Base-by-base conservation (phyloP, 2,113 vertebrate species). In the Tricholaema leucomelas region DNA sequence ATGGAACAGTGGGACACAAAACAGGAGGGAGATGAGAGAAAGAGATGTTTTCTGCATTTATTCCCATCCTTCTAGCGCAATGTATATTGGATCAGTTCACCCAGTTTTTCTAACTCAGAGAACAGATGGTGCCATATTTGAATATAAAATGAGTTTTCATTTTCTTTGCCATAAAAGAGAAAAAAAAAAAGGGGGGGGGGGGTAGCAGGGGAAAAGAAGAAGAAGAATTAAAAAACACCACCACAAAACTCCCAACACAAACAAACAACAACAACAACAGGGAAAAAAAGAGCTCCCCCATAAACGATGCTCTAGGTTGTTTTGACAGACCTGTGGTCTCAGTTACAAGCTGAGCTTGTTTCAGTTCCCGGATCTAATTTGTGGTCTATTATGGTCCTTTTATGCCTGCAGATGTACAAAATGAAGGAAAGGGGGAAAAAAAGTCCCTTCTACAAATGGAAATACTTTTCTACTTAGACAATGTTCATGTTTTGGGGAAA, bases 391-490 rank as follows among this genome's bases (percentile, higher is more conserved):
- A 86, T 73, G 81, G 92, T 95, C 89, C 93, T 97, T 96, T 96
- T 87, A 90, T 96, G 94, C 94, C 94, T 97, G 90, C 85, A 93
- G 94, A 96, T 94, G 95, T 93, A 97, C 89, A 81, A 93, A 95
- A 97, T 70, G 85, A 96, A 96, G 97, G 94, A 96, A 97, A 96
- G 81, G n/a, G n/a, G n/a, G n/a, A n/a, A n/a, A n/a, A n/a, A n/a
- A n/a, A n/a, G n/a, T 84, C 76, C 54, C 80, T 94, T 92, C 91
- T 92, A 93, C 74, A 95, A 96, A 97, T 96, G 95, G 95, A 97
- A 96, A 92, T 97, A 92, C 91, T 95, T 96, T 96, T 95, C 97
- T 96, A 92, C 97, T 88, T 96, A 97, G 96, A 94, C 95, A 96
- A 89, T 91, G 91, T 93, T 91, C 96, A 90, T 93, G 92, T 96